Percentiles rank a stretch among this genome's conserved stretches.
Evolutionary conservation across 2,797 vertebrate genomes (phyloP).

Genomic region (Telmatherina bonti): DNA sequence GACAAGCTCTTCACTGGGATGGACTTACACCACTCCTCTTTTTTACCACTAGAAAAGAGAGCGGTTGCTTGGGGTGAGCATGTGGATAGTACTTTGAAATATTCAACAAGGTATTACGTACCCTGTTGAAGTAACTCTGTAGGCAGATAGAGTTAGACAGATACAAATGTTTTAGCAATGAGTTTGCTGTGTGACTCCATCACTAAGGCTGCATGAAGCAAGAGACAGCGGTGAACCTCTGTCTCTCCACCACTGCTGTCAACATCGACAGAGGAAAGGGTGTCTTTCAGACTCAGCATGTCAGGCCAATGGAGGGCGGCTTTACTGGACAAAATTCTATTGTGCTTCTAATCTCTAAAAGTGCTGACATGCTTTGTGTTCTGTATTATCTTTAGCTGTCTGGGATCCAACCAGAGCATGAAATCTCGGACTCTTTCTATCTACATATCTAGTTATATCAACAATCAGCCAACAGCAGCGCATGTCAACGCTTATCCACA

Average conservation of each 20-base stretch:
- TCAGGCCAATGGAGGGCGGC: constrained; percentile 61
- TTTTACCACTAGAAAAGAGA: constrained; percentile 46
- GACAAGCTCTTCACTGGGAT: constrained; percentile 23
- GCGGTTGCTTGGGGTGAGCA: constrained; percentile 50
- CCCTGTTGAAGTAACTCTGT: constrained; percentile 52
- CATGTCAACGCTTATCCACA: constrained; percentile 64
- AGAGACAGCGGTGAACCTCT: constrained; percentile 42
- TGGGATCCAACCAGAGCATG: constrained; percentile 70
- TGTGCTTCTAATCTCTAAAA: constrained; percentile 80
- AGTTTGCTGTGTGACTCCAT: constrained; percentile 30
- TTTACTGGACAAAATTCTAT: constrained; percentile 80
- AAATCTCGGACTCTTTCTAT: constrained; percentile 73
- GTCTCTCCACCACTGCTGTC: constrained; percentile 44
- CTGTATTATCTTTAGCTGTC: constrained; percentile 77
- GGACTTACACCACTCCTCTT: constrained; percentile 26
- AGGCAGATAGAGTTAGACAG: constrained; percentile 37
- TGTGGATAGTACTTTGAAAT: constrained; percentile 67
- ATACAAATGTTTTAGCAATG: constrained; percentile 36
- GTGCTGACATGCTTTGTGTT: constrained; percentile 81
- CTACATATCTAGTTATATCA: constrained; percentile 69
- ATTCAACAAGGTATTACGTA: constrained; percentile 70
- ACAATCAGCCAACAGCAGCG: constrained; percentile 50
- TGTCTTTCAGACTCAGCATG: constrained; percentile 72
- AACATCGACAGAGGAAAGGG: constrained; percentile 50
- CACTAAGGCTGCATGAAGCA: constrained; percentile 29